These are phyloP conservation scores for Halichoerus grypus DNA, from an alignment of 2,113 vertebrate species.

Conservation along the genomic window DNA sequence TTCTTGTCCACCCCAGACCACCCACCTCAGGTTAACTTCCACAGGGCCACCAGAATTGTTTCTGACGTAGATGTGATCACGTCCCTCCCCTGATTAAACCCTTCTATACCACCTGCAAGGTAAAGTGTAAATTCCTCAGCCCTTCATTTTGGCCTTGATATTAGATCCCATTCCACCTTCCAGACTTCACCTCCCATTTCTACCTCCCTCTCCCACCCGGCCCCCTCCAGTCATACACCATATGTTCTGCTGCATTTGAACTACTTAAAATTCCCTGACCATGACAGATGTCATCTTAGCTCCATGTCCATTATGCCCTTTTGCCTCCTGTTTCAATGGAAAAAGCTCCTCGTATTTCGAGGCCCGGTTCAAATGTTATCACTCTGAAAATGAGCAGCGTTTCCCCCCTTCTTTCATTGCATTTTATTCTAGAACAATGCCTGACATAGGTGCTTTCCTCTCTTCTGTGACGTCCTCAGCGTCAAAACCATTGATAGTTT, in stretches of 20 bases:
- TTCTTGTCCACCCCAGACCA: not conserved
- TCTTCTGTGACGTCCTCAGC: not conserved
- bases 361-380: not conserved
- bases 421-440: not conserved
- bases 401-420: not conserved
- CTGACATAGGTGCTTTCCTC: not conserved
- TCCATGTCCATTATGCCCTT: not conserved
- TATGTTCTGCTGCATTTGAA: conserved; percentile 25
- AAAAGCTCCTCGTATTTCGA: not conserved
- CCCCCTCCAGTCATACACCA: not conserved
- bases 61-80: not conserved
- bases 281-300: conserved; percentile 52
- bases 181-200: not conserved
- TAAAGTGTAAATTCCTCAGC: not conserved
- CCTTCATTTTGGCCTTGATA: not conserved
- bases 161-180: not conserved
- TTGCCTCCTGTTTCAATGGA: not conserved
- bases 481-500: not conserved
- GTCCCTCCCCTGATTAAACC: not conserved
- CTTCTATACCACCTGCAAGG: not conserved
- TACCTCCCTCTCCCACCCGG: not conserved
- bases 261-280: not conserved
- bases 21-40: not conserved
- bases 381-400: not conserved
- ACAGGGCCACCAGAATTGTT: not conserved